A percentile compares a stretch with the other conserved stretches of the same genome.
phyloP scores from a whole-genome alignment of 64 coral and sea anemone genomes.

The Montipora foliosa region DNA sequence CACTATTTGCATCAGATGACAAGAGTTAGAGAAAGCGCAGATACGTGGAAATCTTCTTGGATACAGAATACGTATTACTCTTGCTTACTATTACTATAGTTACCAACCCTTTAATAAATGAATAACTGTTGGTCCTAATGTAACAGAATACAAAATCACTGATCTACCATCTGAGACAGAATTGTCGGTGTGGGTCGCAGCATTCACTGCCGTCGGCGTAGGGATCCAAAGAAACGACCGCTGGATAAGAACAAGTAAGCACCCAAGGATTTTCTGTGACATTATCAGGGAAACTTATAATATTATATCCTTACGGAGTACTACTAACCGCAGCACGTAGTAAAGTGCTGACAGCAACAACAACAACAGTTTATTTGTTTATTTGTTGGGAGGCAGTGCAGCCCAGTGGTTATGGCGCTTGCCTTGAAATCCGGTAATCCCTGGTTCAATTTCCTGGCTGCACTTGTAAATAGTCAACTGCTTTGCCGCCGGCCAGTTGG shows the following conservation, averaged over 20 bases:
- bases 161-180: not conserved
- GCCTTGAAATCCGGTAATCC: too few species aligned
- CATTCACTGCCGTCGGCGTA: not conserved
- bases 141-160: not conserved
- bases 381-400: too few species aligned
- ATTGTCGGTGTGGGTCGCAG: not conserved
- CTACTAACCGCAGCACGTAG: too few species aligned
- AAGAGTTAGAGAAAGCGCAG: not conserved
- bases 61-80: not conserved
- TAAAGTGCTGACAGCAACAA: too few species aligned
- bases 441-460: too few species aligned
- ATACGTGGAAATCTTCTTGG: not conserved
- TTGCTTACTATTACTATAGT: not conserved
- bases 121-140: not conserved
- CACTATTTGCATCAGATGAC: not conserved
- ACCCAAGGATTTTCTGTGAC: too few species aligned
- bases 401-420: too few species aligned
- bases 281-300: too few species aligned
- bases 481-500: too few species aligned
- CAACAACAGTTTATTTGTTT: too few species aligned
- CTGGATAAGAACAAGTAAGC: conserved; percentile 28
- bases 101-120: not conserved
- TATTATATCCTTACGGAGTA: too few species aligned
- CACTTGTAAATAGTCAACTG: too few species aligned
- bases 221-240: not conserved